Evolutionary conservation across 2,797 vertebrate genomes (phyloP).

Genomic region (Paratrypauchen microcephalus): DNA sequence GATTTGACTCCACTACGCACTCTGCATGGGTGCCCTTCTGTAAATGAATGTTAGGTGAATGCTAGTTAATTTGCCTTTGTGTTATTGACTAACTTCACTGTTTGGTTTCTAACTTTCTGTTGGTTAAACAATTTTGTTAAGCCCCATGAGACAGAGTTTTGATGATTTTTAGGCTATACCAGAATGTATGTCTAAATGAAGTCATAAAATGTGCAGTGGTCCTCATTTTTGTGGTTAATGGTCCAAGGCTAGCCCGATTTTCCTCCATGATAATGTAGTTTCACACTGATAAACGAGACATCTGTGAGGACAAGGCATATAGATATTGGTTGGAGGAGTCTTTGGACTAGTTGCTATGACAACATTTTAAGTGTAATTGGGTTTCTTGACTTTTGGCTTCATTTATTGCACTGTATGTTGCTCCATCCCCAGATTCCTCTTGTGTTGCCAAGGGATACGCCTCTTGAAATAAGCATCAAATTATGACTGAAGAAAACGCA

Average conservation of each 20-base stretch:
- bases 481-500: neutral
- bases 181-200: neutral
- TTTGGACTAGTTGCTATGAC: slow-evolving; percentile 13
- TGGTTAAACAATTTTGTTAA: too few species aligned
- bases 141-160: too few species aligned
- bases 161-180: too few species aligned
- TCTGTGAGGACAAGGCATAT: neutral
- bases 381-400: slow-evolving; percentile 28
- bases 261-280: neutral
- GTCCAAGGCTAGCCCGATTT: neutral
- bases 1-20: too few species aligned
- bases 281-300: slow-evolving; percentile 2
- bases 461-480: slow-evolving; percentile 18
- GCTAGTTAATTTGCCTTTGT: too few species aligned
- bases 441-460: slow-evolving; percentile 13
- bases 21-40: neutral
- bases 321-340: neutral
- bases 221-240: neutral
- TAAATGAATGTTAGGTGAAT: neutral
- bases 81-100: too few species aligned
- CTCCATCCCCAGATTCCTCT: slow-evolving; percentile 17
- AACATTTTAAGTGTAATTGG: slow-evolving; percentile 23
- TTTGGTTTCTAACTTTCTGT: too few species aligned
- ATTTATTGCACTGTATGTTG: slow-evolving; percentile 26
- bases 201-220: neutral